phyloP scores from a whole-genome alignment of 2,797 vertebrate genomes.

The Chelon labrosus region DNA sequence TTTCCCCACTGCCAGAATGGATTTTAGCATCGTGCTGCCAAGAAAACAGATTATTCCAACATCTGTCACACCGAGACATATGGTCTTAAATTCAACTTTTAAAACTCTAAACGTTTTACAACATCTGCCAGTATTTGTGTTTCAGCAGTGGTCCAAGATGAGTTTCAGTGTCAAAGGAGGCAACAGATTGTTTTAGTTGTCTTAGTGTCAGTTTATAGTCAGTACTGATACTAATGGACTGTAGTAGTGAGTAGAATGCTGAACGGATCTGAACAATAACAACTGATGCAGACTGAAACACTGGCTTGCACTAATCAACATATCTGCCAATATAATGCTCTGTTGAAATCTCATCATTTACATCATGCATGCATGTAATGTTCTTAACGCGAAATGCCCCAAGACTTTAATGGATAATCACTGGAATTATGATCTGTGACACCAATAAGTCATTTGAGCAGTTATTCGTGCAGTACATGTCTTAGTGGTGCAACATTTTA shows the following conservation, averaged over 20 bases:
- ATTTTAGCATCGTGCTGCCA: slow-evolving; percentile 12
- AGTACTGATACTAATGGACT: not conserved
- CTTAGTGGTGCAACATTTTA: not conserved
- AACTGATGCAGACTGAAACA: not conserved
- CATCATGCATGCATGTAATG: not conserved
- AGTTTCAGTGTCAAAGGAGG: not conserved
- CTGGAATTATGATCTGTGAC: no score
- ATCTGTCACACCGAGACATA: not conserved
- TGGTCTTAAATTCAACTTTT: not conserved
- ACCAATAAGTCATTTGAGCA: no score
- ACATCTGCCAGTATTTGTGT: not conserved
- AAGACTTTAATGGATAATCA: not conserved
- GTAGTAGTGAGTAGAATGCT: not conserved
- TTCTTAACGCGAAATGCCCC: not conserved
- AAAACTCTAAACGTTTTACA: not conserved
- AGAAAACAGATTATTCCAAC: slow-evolving; percentile 2
- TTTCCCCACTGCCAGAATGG: slow-evolving; percentile 1
- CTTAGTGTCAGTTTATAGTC: not conserved
- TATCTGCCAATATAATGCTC: no score
- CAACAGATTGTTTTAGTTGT: not conserved
- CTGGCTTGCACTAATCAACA: no score
- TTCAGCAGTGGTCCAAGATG: not conserved
- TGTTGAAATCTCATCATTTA: no score
- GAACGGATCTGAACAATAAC: not conserved
- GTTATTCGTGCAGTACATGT: no score